These are phyloP conservation scores for Muscicapa striata DNA, from an alignment of 2,797 vertebrate species.

Conservation along the genomic window DNA sequence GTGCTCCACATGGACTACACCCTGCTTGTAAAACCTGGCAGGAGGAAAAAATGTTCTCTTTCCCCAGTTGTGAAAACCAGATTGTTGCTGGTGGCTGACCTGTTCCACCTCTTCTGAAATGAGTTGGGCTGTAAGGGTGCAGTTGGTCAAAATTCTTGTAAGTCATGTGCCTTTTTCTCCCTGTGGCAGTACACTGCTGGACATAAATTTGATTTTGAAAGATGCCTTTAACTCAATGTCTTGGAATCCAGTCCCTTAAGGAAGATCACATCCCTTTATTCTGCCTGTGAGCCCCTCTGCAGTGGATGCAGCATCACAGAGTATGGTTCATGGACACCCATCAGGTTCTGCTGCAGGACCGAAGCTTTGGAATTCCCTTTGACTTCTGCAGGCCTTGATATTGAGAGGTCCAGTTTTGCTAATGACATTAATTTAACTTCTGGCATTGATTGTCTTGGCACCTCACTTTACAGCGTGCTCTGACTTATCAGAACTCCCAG, in stretches of 20 bases:
- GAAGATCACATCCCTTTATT: rapidly evolving
- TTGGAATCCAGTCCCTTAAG: not conserved
- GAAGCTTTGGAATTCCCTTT: not conserved
- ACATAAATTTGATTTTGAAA: not conserved
- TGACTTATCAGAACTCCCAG: not conserved
- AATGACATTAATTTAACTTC: not conserved
- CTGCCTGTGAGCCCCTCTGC: not conserved
- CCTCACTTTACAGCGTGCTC: not conserved
- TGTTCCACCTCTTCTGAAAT: not conserved
- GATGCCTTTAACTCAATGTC: not conserved
- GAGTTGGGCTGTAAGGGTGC: not conserved
- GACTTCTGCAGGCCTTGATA: not conserved
- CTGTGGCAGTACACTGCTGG: not conserved
- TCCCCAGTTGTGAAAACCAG: not conserved
- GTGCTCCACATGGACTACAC: not conserved
- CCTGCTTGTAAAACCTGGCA: not conserved
- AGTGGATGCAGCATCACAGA: not conserved
- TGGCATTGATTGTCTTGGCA: not conserved
- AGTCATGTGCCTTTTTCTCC: not conserved
- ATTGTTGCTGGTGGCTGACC: not conserved
- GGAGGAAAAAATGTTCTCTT: not conserved
- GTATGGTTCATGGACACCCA: rapidly evolving
- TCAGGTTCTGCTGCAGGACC: not conserved
- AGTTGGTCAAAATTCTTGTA: not conserved
- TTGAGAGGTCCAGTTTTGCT: not conserved